phyloP scores from a whole-genome alignment of 2,113 vertebrate genomes.

The Chloroceryle aenea region DNA sequence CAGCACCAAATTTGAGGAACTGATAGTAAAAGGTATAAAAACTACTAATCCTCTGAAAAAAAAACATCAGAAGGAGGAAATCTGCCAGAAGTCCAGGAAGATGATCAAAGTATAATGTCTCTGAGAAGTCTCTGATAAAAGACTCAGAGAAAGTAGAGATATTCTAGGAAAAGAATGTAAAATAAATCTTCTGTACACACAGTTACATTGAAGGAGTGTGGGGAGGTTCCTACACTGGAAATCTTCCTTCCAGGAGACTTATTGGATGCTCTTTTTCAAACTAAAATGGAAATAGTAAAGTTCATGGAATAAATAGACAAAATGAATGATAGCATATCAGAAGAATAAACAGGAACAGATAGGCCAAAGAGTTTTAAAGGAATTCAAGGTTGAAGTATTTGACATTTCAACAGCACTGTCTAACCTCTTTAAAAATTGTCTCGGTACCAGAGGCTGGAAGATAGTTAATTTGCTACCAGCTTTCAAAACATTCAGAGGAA shows the following conservation, averaged over 20 bases:
- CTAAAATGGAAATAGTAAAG: neutral
- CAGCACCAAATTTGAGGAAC: neutral
- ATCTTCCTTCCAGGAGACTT: neutral
- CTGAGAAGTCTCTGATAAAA: neutral
- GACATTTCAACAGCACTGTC: neutral
- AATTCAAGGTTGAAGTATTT: neutral
- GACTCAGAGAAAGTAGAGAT: neutral
- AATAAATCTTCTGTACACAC: neutral
- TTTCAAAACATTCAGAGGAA: neutral
- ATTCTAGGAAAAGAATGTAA: neutral
- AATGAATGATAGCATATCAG: neutral
- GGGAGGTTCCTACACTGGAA: neutral
- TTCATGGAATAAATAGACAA: neutral
- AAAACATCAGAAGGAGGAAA: constrained; percentile 13
- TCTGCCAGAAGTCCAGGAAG: neutral
- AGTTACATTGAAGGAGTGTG: neutral
- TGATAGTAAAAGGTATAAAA: neutral
- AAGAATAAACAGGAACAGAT: neutral
- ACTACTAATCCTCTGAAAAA: constrained; percentile 25
- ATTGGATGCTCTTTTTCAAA: neutral
- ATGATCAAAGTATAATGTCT: constrained; percentile 19
- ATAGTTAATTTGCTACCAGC: neutral
- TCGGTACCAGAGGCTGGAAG: neutral
- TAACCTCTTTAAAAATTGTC: neutral
- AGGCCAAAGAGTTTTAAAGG: neutral